Percentiles rank a stretch among this genome's conserved stretches.
Conservation (phyloP, 2,113 vertebrate species). For the Eurystomus gularis region DNA sequence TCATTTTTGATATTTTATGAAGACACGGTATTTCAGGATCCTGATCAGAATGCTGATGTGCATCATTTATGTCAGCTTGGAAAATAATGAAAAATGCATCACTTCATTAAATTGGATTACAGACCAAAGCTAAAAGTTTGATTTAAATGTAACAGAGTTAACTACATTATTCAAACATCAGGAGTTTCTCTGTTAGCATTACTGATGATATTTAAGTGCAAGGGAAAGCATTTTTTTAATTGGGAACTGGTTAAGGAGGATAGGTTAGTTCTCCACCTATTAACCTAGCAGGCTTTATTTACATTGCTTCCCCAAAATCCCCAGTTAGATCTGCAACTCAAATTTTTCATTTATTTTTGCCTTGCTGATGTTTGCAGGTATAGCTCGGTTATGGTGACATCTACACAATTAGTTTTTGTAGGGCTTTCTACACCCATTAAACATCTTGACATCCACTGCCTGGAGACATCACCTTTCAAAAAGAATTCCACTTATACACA, state of each 20-base stretch:
- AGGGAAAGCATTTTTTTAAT: background rate
- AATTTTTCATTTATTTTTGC: background rate
- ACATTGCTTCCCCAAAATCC: background rate
- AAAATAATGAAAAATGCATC: background rate
- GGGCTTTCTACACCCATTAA: background rate
- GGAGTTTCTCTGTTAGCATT: background rate
- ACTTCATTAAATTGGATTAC: background rate
- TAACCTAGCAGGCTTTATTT: background rate
- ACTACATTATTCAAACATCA: background rate
- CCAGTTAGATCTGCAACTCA: background rate
- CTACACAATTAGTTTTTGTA: background rate
- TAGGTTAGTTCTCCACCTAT: background rate
- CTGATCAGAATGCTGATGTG: background rate
- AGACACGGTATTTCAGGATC: background rate
- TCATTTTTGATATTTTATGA: background rate
- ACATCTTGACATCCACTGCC: background rate
- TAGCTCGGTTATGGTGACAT: background rate
- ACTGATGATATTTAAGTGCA: background rate
- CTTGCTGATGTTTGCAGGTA: background rate
- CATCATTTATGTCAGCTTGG: background rate
- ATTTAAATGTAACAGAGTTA: background rate
- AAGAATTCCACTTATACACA: background rate
- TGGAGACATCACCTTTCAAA: background rate
- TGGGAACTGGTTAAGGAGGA: background rate
- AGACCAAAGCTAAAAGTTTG: background rate